A percentile compares a stretch with the other conserved stretches of the same genome.
These are phyloP conservation scores for Lethenteron camtschaticum DNA, from an alignment of 2,113 vertebrate genomes.

Conservation along the genomic window DNA sequence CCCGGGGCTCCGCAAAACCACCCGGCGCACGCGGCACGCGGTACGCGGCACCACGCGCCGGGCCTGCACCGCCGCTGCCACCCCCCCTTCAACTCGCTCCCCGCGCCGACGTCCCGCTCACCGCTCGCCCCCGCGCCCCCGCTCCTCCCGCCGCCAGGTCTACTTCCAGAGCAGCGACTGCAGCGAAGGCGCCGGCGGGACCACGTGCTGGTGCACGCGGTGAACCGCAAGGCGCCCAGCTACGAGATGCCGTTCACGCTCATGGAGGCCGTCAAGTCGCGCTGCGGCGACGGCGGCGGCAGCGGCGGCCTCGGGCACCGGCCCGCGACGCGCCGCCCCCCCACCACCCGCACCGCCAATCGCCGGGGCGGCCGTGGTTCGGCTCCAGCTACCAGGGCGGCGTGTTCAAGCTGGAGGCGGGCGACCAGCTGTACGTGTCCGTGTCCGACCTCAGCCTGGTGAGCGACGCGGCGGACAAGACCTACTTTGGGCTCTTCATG, in stretches of 20 bases:
- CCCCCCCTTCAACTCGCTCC: too few relatives aligned
- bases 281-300: not conserved
- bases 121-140: too few relatives aligned
- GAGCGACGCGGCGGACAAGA: not conserved
- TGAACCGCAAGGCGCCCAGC: not conserved
- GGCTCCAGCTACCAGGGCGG: slow-evolving; percentile 2
- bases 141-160: too few relatives aligned
- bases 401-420: not conserved
- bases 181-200: not conserved
- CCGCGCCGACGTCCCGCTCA: too few relatives aligned
- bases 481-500: slow-evolving; percentile 1
- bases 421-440: not conserved
- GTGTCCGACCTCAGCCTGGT: not conserved
- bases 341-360: too few relatives aligned
- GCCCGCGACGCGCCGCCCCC: too few relatives aligned
- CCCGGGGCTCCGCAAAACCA: too few relatives aligned
- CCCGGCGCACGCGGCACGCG: too few relatives aligned
- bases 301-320: too few relatives aligned
- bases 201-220: not conserved
- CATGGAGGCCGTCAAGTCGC: not conserved
- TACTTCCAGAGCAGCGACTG: too few relatives aligned
- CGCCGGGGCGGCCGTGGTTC: not conserved
- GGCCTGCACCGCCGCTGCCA: too few relatives aligned
- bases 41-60: too few relatives aligned
- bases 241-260: not conserved